Base-by-base conservation (phyloP, 2,113 vertebrate genomes). In the Poecile atricapillus region DNA sequence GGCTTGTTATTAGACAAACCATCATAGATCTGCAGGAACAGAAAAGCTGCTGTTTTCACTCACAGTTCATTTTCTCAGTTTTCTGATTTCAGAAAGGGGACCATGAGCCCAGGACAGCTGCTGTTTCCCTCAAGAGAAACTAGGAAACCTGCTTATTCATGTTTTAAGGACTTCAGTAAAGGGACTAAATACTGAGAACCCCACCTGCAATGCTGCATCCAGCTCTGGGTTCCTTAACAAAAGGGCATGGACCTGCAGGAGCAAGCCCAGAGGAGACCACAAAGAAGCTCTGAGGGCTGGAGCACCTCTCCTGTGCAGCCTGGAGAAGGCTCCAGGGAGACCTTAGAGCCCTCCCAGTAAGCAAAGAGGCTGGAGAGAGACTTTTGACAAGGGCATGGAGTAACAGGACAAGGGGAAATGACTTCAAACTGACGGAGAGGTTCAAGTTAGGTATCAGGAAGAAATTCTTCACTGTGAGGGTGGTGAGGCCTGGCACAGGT, bases 71-170 rank as follows among this genome's bases (percentile, higher is more conserved):
- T 68, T 85, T 41, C 52, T 28, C 6, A 10, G 47, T 41, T 79
- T 56, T 67, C 50, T 41, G 60, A 53, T 84, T 59, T 55, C 49
- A 30, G 10, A 53, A 55, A 15, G 8, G 28, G 16, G 56, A 12
- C 11, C 10, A 7, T 19, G n/a, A 89, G 30, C 39, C 15, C 10
- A 35, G 65, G 49, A 31, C 17, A 53, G 77, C 25, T 58, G 46
- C n/a, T 1, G 4, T 7, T 17, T 50, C 47, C 23, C 17, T 59
- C 28, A 25, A 19, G 55, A 39, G 14, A n/a, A 58, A 37, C 10
- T 1, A 27, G n/a, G 17, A 69, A 76, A n/a, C 25, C 16, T 7
- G 1, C 4, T 47, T 5, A 2, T 24, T 5, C 39, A 50, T 5
- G 5, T 18, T 50, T 55, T 70, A 33, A 33, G 23, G 47, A 50